Evolutionary conservation across 2,888 invertebrate genomes (phyloP).

Genomic region (Acronicta alni): DNA sequence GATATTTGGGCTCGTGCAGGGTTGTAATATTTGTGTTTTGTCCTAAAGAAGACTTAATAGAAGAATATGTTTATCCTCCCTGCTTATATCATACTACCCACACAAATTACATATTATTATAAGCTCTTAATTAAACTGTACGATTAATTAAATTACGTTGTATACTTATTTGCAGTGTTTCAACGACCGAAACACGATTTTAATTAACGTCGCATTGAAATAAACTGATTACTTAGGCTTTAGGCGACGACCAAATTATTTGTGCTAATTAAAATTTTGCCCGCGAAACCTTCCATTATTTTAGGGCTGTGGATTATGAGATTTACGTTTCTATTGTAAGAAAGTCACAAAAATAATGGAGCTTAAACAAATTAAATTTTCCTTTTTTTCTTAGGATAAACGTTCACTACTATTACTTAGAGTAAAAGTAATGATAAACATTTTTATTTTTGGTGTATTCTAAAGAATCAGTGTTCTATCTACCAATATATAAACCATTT

Average conservation of each 20-base stretch:
- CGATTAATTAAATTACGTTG: constrained; percentile 6
- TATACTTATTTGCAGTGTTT: constrained; percentile 14
- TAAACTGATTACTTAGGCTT: constrained; percentile 30
- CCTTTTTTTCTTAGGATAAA: too few relatives aligned
- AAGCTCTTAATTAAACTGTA: neutral
- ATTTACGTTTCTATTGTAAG: constrained; percentile 6
- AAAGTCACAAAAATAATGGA: neutral
- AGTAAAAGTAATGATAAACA: too few relatives aligned
- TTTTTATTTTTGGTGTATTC: too few relatives aligned
- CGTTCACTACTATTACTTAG: too few relatives aligned
- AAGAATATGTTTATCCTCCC: too few relatives aligned
- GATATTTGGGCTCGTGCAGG: too few relatives aligned
- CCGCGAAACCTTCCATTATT: constrained; percentile 6
- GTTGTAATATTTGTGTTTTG: too few relatives aligned
- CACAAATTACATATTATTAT: neutral
- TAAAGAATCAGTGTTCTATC: too few relatives aligned
- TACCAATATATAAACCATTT: too few relatives aligned
- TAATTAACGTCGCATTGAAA: constrained; percentile 38
- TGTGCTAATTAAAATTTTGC: constrained; percentile 21
- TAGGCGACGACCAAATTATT: constrained; percentile 15
- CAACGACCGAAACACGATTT: constrained; percentile 23
- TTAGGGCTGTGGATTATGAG: constrained; percentile 3
- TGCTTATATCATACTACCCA: too few relatives aligned
- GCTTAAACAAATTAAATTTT: neutral
- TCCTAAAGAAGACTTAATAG: too few relatives aligned